Conservation (phyloP, 92 coral and sea anemone genomes). For the Palythoa heliodiscus region DNA sequence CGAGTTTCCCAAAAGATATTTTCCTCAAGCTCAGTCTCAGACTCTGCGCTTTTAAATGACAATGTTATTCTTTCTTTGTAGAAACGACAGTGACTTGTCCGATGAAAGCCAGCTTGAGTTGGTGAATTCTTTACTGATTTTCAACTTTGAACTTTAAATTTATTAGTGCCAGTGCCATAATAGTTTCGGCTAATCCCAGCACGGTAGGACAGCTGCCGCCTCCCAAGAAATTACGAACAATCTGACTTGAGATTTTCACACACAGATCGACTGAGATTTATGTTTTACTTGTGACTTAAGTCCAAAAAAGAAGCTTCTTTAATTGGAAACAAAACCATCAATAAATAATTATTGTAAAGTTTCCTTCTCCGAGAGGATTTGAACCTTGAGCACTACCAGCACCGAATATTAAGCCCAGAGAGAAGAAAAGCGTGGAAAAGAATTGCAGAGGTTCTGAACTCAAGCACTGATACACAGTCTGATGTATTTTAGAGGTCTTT, state of each 20-base stretch:
- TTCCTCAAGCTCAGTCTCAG: conserved; percentile 8
- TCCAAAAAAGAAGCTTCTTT: conserved; percentile 54
- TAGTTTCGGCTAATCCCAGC: neutral
- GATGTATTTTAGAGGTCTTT: conserved; percentile 57
- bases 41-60: conserved; percentile 5
- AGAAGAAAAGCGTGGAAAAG: conserved; percentile 48
- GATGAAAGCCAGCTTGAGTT: conserved; percentile 7
- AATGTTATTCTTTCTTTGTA: conserved; percentile 2
- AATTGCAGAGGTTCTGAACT: conserved; percentile 47
- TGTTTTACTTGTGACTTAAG: conserved; percentile 25
- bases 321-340: conserved; percentile 50
- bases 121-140: conserved; percentile 1
- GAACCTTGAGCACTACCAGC: conserved; percentile 44
- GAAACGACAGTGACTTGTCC: conserved; percentile 1
- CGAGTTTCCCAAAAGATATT: neutral
- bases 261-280: neutral
- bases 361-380: conserved; percentile 50
- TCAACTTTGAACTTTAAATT: neutral
- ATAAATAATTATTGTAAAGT: neutral
- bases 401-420: conserved; percentile 42
- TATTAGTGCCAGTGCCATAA: no score
- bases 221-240: no score
- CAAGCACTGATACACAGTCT: conserved; percentile 31
- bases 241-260: no score
- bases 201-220: no score